Evolutionary conservation across 1,140 invertebrate species (phyloP), one percentile per base, ranked within the genome.

Genomic region (Mactra quadrangularis): DNA sequence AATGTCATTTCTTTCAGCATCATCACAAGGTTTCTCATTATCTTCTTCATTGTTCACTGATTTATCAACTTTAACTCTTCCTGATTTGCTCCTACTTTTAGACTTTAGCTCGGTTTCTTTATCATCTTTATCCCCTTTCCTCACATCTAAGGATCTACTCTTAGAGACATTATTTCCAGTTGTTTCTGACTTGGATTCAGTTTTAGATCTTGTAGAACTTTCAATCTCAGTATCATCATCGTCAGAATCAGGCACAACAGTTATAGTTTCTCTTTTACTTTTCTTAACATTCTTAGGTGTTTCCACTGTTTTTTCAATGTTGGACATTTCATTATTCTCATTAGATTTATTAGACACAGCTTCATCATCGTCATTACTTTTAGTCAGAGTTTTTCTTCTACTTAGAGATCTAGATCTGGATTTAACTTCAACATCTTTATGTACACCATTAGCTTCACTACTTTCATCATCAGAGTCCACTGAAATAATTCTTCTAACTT

Each of bases 381-480:
- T 29, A 22, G 38, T 35, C 38, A 27, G 41, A 35, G 71, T 74
- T 35, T 33, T 64, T 47, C 31, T 57, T 71, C 27, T 71, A 2
- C 53, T n/a, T 2, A 45, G 45, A 60, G 33, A 57, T 31, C 33
- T 64, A 22, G 74, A 76, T 22, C 74, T 62, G 2, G 53, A 45
- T 50, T 50, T 76, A 52, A 68, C 6, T 15, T 50, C 22, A 68
- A 27, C 38, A 33, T 41, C 47, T 3, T 25, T 33, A n/a, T n/a
- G n/a, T n/a, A n/a, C n/a, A n/a, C n/a, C n/a, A 50, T 76, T 52
- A 75, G 13, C 22, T 41, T 41, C 52, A 45, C n/a, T 29, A 25
- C 38, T 41, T 41, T 57, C 57, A 52, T 62, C 57, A 15, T 60
- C 59, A 62, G 31, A 15, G 11, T 59, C 38, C 22, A n/a, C 22